Base-by-base conservation (phyloP, 2,888 invertebrate genomes). In the Caradrina clavipalpis region DNA sequence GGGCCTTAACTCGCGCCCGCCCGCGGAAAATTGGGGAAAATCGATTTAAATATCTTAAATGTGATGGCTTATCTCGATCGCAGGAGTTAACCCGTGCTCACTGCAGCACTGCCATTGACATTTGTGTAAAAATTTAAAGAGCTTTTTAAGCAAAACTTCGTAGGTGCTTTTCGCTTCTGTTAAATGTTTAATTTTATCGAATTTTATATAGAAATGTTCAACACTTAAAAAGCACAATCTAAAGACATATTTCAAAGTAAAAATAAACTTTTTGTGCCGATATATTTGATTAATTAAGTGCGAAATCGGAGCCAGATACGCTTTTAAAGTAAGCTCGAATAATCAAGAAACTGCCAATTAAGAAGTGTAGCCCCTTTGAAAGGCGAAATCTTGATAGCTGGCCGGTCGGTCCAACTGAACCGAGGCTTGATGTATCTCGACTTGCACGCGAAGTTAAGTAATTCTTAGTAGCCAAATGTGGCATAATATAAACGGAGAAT, bases 41-140 rank as follows among this genome's bases (percentile, higher is more conserved):
- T 96, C 95, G 95, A 96, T 96, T 96, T 96, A 95, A 95, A 95
- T 95, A 94, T 95, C 95, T 94, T 91, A 89, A 95, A 95, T 95
- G 95, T 94, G 94, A 94, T 88, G 89, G 90, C 92, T 94, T 94
- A 95, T 95, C 95, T 92, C 78, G 93, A 94, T 94, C 89, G 88
- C 71, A 86, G 86, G 86, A 90, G 89, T 90, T 90, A 90, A 91
- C 90, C 89, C 86, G 83, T 85, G 82, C 75, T 87, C 84, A 77
- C 78, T 79, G 62, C 79, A 79, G 80, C 80, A 69, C 72, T 79
- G 72, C 80, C 76, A 83, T 73, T 67, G 80, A 83, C 78, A 83
- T 86, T 85, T 78, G 68, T 83, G 62, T 85, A 78, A 81, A 84
- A 81, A 71, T 74, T 26, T 73, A 54, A 45, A 73, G 49, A 49